Evolutionary conservation across 2,888 invertebrate species (phyloP).

Genomic region (Sinhomidia bicolor): DNA sequence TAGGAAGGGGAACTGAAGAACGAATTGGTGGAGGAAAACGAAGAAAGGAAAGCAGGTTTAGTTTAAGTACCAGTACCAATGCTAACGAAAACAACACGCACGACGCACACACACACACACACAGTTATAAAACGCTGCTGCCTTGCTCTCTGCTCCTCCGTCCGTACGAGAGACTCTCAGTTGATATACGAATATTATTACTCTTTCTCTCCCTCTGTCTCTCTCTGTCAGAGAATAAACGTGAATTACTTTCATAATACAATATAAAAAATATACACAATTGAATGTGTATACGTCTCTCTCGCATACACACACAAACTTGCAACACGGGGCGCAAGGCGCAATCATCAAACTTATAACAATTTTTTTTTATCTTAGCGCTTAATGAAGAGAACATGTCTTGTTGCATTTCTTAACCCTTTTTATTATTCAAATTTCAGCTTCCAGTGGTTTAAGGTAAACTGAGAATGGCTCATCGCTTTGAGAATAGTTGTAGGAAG

Average conservation of each 20-base stretch:
- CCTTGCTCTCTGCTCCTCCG: not conserved
- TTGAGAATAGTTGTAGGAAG: no score
- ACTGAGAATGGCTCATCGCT: not conserved
- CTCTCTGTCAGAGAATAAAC: slow-evolving; percentile 1
- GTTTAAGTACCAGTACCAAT: slow-evolving; percentile 52
- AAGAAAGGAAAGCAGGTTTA: slow-evolving; percentile 57
- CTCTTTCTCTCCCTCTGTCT: not conserved
- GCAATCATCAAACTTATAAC: slow-evolving; percentile 2
- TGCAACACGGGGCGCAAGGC: not conserved
- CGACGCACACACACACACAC: slow-evolving; percentile 11
- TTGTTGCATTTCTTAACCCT: slow-evolving; percentile 1
- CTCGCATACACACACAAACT: not conserved
- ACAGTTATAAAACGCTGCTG: slow-evolving; percentile 20
- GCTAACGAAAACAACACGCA: not conserved
- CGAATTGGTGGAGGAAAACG: slow-evolving; percentile 41
- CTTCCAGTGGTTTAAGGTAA: not conserved
- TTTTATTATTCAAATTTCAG: not conserved
- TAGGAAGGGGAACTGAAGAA: slow-evolving; percentile 53
- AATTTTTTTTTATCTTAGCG: not conserved
- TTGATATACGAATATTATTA: not conserved
- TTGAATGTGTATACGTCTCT: slow-evolving; percentile 13
- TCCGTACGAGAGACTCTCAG: not conserved
- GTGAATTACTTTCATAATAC: slow-evolving; percentile 27
- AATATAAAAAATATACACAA: slow-evolving; percentile 18
- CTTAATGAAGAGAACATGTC: slow-evolving; percentile 39